Evolutionary conservation across 2,888 invertebrate species (phyloP).

Genomic region (Oithona nana): DNA sequence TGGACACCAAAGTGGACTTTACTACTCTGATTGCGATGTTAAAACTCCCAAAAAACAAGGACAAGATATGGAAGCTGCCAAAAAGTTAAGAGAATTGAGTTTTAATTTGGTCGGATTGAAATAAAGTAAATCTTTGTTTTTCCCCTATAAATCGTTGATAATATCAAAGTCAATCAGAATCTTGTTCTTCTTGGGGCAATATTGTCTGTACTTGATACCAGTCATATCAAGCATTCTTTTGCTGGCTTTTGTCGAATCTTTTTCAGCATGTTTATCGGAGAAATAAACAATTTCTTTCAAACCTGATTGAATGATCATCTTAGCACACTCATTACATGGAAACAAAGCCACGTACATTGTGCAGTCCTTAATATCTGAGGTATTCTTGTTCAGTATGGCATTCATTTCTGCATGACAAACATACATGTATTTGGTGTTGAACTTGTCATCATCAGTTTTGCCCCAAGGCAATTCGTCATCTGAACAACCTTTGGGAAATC

Average conservation of each 20-base stretch:
- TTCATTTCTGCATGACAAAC: constrained; percentile 97
- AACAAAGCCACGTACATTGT: constrained; percentile 73
- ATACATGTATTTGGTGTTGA: constrained; percentile 37
- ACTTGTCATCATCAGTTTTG: constrained; percentile 37
- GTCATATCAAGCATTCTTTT: constrained; percentile 61
- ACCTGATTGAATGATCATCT: constrained; percentile 83
- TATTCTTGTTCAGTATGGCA: constrained; percentile 79
- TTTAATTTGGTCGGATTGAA: constrained; percentile 35
- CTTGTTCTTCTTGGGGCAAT: constrained; percentile 21
- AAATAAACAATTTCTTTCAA: constrained; percentile 57
- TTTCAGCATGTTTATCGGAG: constrained; percentile 57
- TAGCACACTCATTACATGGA: constrained; percentile 95
- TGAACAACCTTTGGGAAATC: constrained; percentile 73
- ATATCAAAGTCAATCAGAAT: background rate
- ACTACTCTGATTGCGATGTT: constrained; percentile 3
- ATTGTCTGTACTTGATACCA: constrained; percentile 42
- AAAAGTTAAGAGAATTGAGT: constrained; percentile 46
- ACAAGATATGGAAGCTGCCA: constrained; percentile 34
- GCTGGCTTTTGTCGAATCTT: constrained; percentile 48
- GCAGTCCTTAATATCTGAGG: constrained; percentile 51
- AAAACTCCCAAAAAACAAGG: background rate
- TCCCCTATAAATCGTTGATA: too few relatives aligned
- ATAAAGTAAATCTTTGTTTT: too few relatives aligned
- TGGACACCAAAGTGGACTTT: background rate
- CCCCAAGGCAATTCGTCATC: constrained; percentile 83